These are phyloP conservation scores for Diarsia brunnea DNA, from an alignment of 2,888 invertebrate species.

Conservation along the genomic window DNA sequence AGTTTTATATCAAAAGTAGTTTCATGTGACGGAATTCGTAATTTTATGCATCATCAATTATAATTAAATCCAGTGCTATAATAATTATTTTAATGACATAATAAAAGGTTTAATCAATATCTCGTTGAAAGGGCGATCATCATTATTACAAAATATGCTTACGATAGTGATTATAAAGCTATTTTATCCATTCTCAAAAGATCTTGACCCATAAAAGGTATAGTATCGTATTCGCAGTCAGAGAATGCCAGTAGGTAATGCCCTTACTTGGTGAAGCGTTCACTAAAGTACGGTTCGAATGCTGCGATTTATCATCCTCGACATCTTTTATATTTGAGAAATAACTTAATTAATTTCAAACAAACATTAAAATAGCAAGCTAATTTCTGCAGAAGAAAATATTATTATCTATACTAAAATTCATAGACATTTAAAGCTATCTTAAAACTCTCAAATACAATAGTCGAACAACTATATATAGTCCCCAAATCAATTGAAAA, in stretches of 20 bases:
- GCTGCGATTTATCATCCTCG: constrained; percentile 9
- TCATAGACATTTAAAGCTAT: neutral
- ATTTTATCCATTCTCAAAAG: constrained; percentile 51
- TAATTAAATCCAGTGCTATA: neutral
- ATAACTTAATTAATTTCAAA: neutral
- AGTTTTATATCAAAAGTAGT: neutral
- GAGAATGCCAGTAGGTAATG: constrained; percentile 18
- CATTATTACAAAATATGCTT: constrained; percentile 2
- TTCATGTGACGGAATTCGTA: neutral
- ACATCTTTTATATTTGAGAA: neutral
- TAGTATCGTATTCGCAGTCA: constrained; percentile 47
- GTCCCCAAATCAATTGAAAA: neutral
- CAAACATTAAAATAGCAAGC: too few relatives aligned
- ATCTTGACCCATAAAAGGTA: constrained; percentile 59
- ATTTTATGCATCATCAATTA: constrained; percentile 17
- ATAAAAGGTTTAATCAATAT: constrained; percentile 22
- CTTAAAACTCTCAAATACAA: neutral
- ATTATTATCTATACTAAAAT: too few relatives aligned
- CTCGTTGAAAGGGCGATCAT: neutral
- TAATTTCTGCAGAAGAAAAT: too few relatives aligned
- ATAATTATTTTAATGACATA: constrained; percentile 18
- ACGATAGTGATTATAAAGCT: constrained; percentile 30
- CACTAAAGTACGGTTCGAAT: constrained; percentile 41
- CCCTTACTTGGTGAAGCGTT: constrained; percentile 45
- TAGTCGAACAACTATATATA: neutral